phyloP scores from a whole-genome alignment of 2,888 invertebrate genomes.

The Taenaris catops region DNA sequence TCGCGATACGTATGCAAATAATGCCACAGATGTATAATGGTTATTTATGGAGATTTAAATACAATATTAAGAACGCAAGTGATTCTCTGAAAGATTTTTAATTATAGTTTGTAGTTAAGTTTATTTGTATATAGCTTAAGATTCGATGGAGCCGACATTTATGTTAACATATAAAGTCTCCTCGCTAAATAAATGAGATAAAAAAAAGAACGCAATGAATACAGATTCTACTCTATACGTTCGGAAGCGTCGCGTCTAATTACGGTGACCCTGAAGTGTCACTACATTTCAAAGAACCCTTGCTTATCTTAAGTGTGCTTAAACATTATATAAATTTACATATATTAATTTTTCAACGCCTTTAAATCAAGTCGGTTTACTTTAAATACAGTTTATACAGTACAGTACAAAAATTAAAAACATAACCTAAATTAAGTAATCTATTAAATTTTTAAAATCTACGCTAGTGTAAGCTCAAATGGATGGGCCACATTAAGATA shows the following conservation, averaged over 20 bases:
- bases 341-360: constrained; percentile 7
- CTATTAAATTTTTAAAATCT: no score
- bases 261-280: constrained; percentile 24
- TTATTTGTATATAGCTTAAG: no score
- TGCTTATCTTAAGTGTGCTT: constrained; percentile 16
- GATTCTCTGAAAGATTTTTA: no score
- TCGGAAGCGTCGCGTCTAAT: constrained; percentile 15
- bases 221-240: constrained; percentile 8
- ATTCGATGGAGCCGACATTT: no score
- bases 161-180: no score
- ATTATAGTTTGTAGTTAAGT: no score
- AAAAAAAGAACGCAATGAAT: not conserved
- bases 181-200: no score
- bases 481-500: constrained; percentile 19
- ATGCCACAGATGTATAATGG: not conserved
- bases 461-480: no score
- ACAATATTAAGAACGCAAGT: no score
- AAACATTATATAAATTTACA: constrained; percentile 7
- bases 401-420: constrained; percentile 2
- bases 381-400: not conserved
- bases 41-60: not conserved
- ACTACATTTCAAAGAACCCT: constrained; percentile 20
- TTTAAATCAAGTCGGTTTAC: not conserved
- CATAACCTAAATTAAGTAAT: constrained; percentile 4
- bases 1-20: not conserved